Evolutionary conservation across 2,888 invertebrate genomes (phyloP).

Genomic region (Phrixothrix hirtus): DNA sequence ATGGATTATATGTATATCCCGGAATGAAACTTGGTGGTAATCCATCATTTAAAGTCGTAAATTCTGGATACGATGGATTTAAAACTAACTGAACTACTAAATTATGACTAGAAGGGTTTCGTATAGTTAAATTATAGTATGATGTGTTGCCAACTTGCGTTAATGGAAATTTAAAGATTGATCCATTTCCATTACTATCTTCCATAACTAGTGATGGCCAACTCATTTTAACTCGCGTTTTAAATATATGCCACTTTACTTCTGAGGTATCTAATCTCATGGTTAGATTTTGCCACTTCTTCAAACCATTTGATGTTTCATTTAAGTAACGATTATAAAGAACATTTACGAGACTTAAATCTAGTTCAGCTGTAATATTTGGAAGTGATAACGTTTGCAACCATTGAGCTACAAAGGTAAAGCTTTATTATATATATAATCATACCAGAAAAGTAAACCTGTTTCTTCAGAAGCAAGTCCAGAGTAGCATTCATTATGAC

Average conservation of each 20-base stretch:
- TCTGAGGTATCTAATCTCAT: constrained; percentile 77
- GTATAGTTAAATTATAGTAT: constrained; percentile 66
- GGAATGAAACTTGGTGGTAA: constrained; percentile 54
- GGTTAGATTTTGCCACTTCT: constrained; percentile 68
- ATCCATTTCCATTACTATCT: constrained; percentile 53
- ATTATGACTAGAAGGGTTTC: constrained; percentile 74
- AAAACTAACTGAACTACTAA: constrained; percentile 75
- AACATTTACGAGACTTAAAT: constrained; percentile 67
- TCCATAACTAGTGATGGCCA: constrained; percentile 65
- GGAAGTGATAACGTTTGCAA: constrained; percentile 66
- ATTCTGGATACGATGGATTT: constrained; percentile 69
- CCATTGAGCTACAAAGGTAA: constrained; percentile 59
- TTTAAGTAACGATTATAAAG: constrained; percentile 65
- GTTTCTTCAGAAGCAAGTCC: constrained; percentile 69
- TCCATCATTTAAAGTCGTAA: constrained; percentile 60
- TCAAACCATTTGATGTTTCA: constrained; percentile 55
- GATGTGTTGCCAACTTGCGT: constrained; percentile 74
- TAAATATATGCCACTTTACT: constrained; percentile 66
- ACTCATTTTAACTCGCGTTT: constrained; percentile 67
- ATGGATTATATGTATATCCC: constrained; percentile 18
- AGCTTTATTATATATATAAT: not conserved
- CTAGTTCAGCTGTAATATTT: constrained; percentile 69
- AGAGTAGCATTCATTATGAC: constrained; percentile 75
- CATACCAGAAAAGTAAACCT: constrained; percentile 56
- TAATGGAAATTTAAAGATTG: constrained; percentile 66